phyloP scores from a whole-genome alignment of 2,888 invertebrate species.

The Acleris holmiana region DNA sequence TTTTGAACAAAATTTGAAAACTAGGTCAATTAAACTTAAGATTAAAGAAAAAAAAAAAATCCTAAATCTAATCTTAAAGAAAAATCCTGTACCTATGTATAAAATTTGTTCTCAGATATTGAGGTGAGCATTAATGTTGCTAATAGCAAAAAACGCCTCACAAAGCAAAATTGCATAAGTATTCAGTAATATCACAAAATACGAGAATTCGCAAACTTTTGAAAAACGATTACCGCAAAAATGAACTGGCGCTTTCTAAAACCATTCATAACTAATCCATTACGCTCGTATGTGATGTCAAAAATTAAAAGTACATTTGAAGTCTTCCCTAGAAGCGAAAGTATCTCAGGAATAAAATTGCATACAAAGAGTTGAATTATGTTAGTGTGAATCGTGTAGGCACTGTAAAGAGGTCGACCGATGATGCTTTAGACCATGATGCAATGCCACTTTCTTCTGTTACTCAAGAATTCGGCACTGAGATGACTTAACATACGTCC shows the following conservation, averaged over 20 bases:
- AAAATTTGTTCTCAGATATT: neutral
- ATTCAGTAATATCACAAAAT: slow-evolving; percentile 5
- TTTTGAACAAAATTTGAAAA: no score
- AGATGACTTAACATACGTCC: slow-evolving; percentile 34
- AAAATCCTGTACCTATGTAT: no score
- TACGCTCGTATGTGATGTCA: slow-evolving; percentile 8
- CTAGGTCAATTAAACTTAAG: no score
- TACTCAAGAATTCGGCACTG: slow-evolving; percentile 31
- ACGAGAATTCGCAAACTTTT: slow-evolving; percentile 6
- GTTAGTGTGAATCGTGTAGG: slow-evolving; percentile 23
- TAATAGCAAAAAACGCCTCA: neutral
- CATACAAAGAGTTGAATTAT: slow-evolving; percentile 35
- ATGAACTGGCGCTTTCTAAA: slow-evolving; percentile 27
- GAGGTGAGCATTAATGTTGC: neutral
- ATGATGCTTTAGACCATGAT: slow-evolving; percentile 17
- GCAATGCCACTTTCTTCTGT: slow-evolving; percentile 35
- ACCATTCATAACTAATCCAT: slow-evolving; percentile 8
- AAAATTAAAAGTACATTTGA: slow-evolving; percentile 18
- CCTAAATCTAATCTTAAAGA: no score
- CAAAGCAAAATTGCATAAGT: neutral
- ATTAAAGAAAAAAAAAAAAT: no score
- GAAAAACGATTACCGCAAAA: slow-evolving; percentile 22
- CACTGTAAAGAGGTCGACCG: slow-evolving; percentile 33
- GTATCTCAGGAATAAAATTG: slow-evolving; percentile 27
- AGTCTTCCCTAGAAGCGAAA: slow-evolving; percentile 14